phyloP scores from a whole-genome alignment of 1,140 invertebrate genomes.

The Drosophila sechellia region DNA sequence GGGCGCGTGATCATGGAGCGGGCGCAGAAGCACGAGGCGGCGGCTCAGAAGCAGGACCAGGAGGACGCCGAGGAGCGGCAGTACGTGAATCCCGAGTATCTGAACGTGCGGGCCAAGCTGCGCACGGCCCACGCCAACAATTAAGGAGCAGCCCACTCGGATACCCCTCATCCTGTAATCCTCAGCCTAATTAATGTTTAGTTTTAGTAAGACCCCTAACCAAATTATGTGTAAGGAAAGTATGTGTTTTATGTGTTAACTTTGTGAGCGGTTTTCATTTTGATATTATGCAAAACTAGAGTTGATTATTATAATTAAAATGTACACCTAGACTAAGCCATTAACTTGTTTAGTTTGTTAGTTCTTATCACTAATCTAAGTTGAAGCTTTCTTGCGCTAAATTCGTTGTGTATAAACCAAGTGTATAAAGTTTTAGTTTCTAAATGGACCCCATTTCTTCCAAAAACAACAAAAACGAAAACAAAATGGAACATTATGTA shows the following conservation, averaged over 20 bases:
- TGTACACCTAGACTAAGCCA: constrained; percentile 41
- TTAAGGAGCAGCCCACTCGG: constrained; percentile 33
- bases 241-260: constrained; percentile 49
- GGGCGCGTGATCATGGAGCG: constrained; percentile 83
- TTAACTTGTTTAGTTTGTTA: constrained; percentile 47
- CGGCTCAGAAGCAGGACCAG: constrained; percentile 73
- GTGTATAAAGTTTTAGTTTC: constrained; percentile 74
- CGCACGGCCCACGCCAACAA: constrained; percentile 70
- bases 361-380: constrained; percentile 27
- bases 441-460: constrained; percentile 52
- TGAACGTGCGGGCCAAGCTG: constrained; percentile 86
- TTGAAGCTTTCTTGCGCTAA: constrained; percentile 26
- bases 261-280: constrained; percentile 49
- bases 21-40: constrained; percentile 79
- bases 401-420: constrained; percentile 54
- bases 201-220: constrained; percentile 30
- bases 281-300: constrained; percentile 56
- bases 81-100: constrained; percentile 85
- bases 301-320: constrained; percentile 38
- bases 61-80: constrained; percentile 85
- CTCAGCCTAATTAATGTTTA: constrained; percentile 30
- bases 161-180: constrained; percentile 33
- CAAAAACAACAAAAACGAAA: constrained; percentile 29
- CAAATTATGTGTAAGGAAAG: constrained; percentile 30
- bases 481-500: constrained; percentile 45